A percentile compares a stretch with the other conserved stretches of the same genome.
Evolutionary conservation across 2,113 vertebrate species (phyloP).

Genomic region (Taxidea taxus): DNA sequence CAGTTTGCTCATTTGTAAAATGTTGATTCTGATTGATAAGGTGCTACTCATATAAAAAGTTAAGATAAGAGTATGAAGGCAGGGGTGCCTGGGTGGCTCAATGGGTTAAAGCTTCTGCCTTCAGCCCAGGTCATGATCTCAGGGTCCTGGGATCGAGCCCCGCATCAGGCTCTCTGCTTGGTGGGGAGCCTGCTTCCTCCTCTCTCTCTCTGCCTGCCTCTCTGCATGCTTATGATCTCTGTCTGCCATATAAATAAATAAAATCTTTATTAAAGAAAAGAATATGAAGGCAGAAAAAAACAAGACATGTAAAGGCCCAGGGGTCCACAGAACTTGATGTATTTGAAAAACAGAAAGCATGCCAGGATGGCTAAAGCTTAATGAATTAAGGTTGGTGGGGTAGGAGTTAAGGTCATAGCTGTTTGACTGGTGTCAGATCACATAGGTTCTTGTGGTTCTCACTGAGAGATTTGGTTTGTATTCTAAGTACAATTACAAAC

Average conservation of each 20-base stretch:
- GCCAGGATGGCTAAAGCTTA: too few relatives aligned
- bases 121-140: too few relatives aligned
- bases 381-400: fast-evolving
- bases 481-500: neutral
- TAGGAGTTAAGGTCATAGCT: neutral
- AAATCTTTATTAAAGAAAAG: too few relatives aligned
- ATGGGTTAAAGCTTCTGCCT: too few relatives aligned
- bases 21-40: neutral
- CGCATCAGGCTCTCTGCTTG: too few relatives aligned
- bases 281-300: neutral
- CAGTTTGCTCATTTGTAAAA: neutral
- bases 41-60: neutral
- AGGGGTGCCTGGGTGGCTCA: too few relatives aligned
- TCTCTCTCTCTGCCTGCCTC: too few relatives aligned
- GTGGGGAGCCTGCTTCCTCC: too few relatives aligned
- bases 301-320: neutral
- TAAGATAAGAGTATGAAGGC: neutral
- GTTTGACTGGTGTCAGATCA: neutral
- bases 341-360: neutral
- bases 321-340: neutral
- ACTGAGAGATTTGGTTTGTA: neutral
- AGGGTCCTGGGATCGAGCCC: too few relatives aligned
- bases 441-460: neutral
- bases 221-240: too few relatives aligned
- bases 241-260: too few relatives aligned